phyloP scores from a whole-genome alignment of 2,113 vertebrate genomes.

The Halichoerus grypus region DNA sequence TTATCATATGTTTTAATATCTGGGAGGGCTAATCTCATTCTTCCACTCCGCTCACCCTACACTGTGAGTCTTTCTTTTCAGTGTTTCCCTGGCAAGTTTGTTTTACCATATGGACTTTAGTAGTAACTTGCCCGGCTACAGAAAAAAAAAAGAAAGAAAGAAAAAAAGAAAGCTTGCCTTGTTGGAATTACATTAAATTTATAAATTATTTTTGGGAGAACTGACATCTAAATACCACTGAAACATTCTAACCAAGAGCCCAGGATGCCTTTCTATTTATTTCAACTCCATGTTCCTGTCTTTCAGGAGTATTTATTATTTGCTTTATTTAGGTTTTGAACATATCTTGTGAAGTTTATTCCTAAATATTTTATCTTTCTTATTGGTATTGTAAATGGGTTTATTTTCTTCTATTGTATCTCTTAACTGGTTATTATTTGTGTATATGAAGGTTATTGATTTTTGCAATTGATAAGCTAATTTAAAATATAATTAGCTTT shows the following conservation, averaged over 20 bases:
- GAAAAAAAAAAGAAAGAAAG: background rate
- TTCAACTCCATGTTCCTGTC: background rate
- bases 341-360: conserved; percentile 10
- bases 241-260: background rate
- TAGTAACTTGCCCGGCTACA: background rate
- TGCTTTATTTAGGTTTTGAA: background rate
- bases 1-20: background rate
- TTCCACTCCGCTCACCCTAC: background rate
- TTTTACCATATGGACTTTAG: background rate
- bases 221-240: background rate
- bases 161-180: background rate
- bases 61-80: background rate
- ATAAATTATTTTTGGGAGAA: background rate
- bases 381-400: background rate
- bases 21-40: background rate
- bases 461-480: background rate
- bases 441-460: background rate
- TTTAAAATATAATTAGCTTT: background rate
- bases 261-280: background rate
- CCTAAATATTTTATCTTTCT: background rate
- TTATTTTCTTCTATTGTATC: background rate
- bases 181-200: background rate
- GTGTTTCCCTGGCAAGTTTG: background rate
- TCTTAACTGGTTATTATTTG: background rate
- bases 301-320: background rate